phyloP scores from a whole-genome alignment of 2,888 invertebrate species.

The Sarcophaga rosellei region DNA sequence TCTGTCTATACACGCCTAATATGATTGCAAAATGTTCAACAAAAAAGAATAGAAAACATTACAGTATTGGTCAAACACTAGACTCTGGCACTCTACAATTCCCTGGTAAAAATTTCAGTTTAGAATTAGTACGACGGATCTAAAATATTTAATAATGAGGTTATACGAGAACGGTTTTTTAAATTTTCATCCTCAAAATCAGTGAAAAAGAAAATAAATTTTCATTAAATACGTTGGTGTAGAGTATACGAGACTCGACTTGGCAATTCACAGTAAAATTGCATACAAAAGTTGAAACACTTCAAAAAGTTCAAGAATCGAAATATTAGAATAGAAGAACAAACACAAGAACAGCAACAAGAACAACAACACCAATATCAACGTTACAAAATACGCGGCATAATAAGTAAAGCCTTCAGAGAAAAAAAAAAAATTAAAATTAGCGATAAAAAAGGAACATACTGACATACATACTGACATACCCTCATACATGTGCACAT shows the following conservation, averaged over 20 bases:
- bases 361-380: background rate
- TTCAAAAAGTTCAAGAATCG: constrained; percentile 58
- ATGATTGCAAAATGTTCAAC: constrained; percentile 42
- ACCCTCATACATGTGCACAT: too few relatives aligned
- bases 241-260: too few relatives aligned
- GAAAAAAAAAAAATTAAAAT: constrained; percentile 24
- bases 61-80: too few relatives aligned
- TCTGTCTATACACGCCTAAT: constrained; percentile 40
- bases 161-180: too few relatives aligned
- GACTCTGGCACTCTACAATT: too few relatives aligned
- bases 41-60: constrained; percentile 10
- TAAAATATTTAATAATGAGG: too few relatives aligned
- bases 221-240: too few relatives aligned
- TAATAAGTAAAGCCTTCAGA: constrained; percentile 59
- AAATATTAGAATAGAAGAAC: constrained; percentile 36
- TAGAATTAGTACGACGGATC: too few relatives aligned
- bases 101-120: too few relatives aligned
- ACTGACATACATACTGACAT: constrained; percentile 36
- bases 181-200: too few relatives aligned
- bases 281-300: background rate
- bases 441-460: constrained; percentile 49
- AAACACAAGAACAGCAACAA: background rate
- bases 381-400: constrained; percentile 51
- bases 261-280: too few relatives aligned
- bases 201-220: constrained; percentile 14